Percentiles rank a stretch among this genome's conserved stretches.
Evolutionary conservation across 2,888 invertebrate species (phyloP).

Genomic region (Apodemia duryi): DNA sequence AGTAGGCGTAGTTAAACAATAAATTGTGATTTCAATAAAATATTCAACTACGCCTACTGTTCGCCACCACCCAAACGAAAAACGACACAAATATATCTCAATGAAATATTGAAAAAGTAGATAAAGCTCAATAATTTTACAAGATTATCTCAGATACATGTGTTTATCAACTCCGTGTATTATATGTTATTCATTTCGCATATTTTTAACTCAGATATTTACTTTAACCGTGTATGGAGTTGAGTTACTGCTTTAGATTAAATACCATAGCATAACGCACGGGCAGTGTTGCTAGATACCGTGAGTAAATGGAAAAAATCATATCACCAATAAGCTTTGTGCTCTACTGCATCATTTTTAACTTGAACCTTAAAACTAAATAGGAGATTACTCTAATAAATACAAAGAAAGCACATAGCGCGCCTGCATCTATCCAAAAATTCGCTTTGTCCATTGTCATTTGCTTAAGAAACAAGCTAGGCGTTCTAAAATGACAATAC

Average conservation of each 20-base stretch:
- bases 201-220: too few relatives aligned
- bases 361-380: constrained; percentile 89
- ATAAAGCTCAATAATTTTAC: too few relatives aligned
- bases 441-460: constrained; percentile 89
- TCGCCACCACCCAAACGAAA: too few relatives aligned
- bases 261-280: constrained; percentile 12
- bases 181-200: too few relatives aligned
- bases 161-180: too few relatives aligned
- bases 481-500: constrained; percentile 91
- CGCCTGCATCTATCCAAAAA: constrained; percentile 91
- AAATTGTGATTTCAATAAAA: too few relatives aligned
- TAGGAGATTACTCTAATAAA: constrained; percentile 88
- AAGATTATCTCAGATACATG: too few relatives aligned
- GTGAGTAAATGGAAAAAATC: constrained; percentile 30
- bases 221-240: background rate
- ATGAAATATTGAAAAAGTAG: too few relatives aligned
- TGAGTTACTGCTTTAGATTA: background rate
- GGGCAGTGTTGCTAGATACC: constrained; percentile 25
- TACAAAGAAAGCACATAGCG: constrained; percentile 89
- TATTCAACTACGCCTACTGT: too few relatives aligned
- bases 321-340: constrained; percentile 33
- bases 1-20: too few relatives aligned
- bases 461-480: constrained; percentile 90
- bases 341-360: constrained; percentile 78
- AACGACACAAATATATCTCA: too few relatives aligned